Evolutionary conservation across 1,140 invertebrate species (phyloP).

Genomic region (Notospermus geniculatus): DNA sequence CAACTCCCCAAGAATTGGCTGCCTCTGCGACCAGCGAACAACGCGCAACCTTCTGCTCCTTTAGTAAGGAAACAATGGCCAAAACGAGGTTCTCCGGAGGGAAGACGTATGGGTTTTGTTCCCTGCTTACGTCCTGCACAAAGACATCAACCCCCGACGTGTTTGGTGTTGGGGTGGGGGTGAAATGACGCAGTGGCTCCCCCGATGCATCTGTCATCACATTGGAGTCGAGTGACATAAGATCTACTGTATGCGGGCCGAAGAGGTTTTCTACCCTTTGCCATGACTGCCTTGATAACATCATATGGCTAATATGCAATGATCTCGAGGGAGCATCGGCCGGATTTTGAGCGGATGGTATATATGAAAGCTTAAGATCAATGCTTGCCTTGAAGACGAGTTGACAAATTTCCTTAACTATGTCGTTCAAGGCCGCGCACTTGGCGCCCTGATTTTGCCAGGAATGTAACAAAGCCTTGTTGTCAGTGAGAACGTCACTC

Average conservation of each 20-base stretch:
- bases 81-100: not conserved
- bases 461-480: not conserved
- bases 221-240: too few species aligned
- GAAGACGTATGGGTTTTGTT: constrained; percentile 1
- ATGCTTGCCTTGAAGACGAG: not conserved
- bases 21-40: not conserved
- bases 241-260: too few species aligned
- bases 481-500: not conserved
- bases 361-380: not conserved
- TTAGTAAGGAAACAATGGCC: not conserved
- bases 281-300: too few species aligned
- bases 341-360: not conserved
- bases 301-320: too few species aligned
- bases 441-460: constrained; percentile 2
- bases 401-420: not conserved
- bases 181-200: not conserved
- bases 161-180: not conserved
- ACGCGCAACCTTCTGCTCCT: not conserved
- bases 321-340: not conserved
- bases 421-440: not conserved
- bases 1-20: not conserved
- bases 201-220: too few species aligned
- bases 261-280: too few species aligned
- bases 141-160: not conserved
- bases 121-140: not conserved